A percentile compares a stretch with the other conserved stretches of the same genome.
phyloP scores from a whole-genome alignment of 2,888 invertebrate species.

The Ophraella communa region DNA sequence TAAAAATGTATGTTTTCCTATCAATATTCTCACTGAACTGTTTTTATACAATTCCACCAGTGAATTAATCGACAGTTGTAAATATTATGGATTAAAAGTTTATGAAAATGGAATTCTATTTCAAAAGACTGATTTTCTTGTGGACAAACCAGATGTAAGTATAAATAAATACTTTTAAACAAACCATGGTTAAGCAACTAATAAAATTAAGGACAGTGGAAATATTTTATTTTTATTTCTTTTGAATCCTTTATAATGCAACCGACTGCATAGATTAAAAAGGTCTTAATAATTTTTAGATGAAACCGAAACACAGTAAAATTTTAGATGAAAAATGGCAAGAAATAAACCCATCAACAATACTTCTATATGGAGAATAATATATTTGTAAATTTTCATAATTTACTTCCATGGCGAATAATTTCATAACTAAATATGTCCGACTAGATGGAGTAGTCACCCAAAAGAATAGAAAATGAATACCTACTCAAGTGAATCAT shows the following conservation, averaged over 20 bases:
- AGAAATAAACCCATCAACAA: constrained; percentile 32
- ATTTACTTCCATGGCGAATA: no score
- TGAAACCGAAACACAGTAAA: constrained; percentile 34
- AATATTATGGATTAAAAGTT: constrained; percentile 62
- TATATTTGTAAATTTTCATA: neutral
- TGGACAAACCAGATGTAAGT: constrained; percentile 59
- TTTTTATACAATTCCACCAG: constrained; percentile 60
- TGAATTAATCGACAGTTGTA: constrained; percentile 60
- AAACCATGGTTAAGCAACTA: no score
- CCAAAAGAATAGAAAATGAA: no score
- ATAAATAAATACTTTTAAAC: neutral
- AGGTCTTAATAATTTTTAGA: constrained; percentile 38
- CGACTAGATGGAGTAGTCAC: no score
- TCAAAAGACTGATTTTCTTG: constrained; percentile 57
- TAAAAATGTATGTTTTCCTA: constrained; percentile 63
- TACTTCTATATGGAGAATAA: constrained; percentile 40
- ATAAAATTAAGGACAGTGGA: no score
- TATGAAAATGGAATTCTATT: constrained; percentile 55
- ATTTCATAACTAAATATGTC: no score
- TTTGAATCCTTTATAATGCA: no score
- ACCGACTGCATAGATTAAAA: neutral
- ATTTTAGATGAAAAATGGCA: constrained; percentile 41
- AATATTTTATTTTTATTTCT: no score
- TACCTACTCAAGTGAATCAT: no score
- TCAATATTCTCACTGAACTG: constrained; percentile 59